A percentile compares a stretch with the other conserved stretches of the same genome.
Conservation (phyloP, 2,113 vertebrate species). For the Candoia aspera region DNA sequence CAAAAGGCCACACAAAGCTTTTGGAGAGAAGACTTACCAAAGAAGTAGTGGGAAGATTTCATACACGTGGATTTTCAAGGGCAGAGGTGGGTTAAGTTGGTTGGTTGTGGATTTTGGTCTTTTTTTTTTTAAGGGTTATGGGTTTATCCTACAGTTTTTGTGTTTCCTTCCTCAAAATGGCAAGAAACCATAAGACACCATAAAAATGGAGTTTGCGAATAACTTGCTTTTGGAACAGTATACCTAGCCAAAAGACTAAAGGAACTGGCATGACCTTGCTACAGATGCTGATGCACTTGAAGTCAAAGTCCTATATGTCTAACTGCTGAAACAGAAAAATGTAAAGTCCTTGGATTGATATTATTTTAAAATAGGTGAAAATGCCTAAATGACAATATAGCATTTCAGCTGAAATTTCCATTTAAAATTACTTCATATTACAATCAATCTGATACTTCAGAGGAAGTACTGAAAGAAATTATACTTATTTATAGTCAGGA, state of each 20-base stretch:
- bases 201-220: background rate
- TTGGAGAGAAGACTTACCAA: background rate
- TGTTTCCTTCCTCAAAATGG: background rate
- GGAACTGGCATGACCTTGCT: background rate
- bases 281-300: background rate
- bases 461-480: background rate
- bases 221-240: background rate
- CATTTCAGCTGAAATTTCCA: background rate
- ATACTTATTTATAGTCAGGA: too few species aligned
- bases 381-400: background rate
- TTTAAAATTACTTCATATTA: background rate
- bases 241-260: background rate
- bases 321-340: background rate
- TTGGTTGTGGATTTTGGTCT: background rate
- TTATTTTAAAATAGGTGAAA: background rate
- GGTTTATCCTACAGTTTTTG: background rate
- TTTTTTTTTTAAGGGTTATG: background rate
- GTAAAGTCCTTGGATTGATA: background rate
- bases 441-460: background rate
- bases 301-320: background rate
- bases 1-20: background rate
- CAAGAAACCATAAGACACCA: background rate
- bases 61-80: background rate
- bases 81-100: background rate
- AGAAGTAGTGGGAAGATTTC: background rate